Conservation (phyloP, 2,888 invertebrate genomes). For the Esperia sulphurella region DNA sequence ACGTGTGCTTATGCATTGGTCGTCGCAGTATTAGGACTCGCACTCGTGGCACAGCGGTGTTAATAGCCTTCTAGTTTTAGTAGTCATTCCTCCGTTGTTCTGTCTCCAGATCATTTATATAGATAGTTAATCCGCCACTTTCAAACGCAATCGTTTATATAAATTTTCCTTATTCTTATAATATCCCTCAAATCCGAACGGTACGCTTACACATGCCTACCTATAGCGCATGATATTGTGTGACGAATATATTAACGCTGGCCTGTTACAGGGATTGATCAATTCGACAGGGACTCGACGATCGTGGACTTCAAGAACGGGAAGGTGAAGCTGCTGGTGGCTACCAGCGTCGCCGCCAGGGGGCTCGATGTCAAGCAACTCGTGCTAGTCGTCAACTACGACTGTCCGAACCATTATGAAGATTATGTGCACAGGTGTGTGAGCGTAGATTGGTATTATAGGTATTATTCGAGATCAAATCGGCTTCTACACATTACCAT, state of each 20-base stretch:
- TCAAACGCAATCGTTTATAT: too few species aligned
- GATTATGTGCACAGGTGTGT: slow-evolving; percentile 95
- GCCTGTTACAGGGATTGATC: slow-evolving; percentile 91
- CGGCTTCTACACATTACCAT: too few species aligned
- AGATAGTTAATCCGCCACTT: too few species aligned
- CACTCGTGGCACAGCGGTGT: too few species aligned
- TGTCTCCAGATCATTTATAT: too few species aligned
- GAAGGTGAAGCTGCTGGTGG: slow-evolving; percentile 94
- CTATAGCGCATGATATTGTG: slow-evolving; percentile 23
- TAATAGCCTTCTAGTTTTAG: too few species aligned
- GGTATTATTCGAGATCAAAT: too few species aligned
- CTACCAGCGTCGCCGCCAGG: slow-evolving; percentile 98
- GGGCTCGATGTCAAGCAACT: slow-evolving; percentile 99
- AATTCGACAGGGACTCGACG: slow-evolving; percentile 98
- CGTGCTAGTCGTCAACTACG: slow-evolving; percentile 98
- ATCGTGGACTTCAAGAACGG: slow-evolving; percentile 98
- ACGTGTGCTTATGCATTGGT: too few species aligned
- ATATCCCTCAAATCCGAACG: background rate
- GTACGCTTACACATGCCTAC: slow-evolving; percentile 28
- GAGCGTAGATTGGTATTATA: too few species aligned
- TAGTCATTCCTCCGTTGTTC: too few species aligned
- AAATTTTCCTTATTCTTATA: too few species aligned
- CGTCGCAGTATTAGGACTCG: too few species aligned
- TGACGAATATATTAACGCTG: slow-evolving; percentile 61
- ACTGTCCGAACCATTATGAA: slow-evolving; percentile 99